phyloP scores from a whole-genome alignment of 2,113 vertebrate species.

The Gorsachius goisagi region DNA sequence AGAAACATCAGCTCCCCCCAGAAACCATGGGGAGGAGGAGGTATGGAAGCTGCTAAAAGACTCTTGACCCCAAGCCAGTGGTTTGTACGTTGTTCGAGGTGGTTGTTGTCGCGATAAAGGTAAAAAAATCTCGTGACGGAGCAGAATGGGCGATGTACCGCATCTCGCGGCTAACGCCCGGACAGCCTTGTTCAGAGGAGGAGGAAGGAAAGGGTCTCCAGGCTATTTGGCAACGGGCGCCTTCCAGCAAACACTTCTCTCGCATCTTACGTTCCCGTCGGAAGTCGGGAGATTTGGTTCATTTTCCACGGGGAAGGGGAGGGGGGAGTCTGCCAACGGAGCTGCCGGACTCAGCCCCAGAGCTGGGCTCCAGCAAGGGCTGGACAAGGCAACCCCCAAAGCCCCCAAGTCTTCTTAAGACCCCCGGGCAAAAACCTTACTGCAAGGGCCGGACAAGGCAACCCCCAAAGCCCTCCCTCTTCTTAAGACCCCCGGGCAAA shows the following conservation, averaged over 20 bases:
- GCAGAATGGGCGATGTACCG: background rate
- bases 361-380: background rate
- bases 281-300: background rate
- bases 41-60: background rate
- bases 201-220: background rate
- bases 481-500: background rate
- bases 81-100: rapidly evolving
- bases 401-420: background rate
- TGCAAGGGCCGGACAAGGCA: no score
- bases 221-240: background rate
- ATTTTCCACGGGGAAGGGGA: background rate
- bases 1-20: background rate
- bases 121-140: background rate
- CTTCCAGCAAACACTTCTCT: background rate
- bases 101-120: background rate
- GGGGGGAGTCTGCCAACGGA: background rate
- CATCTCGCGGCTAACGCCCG: background rate
- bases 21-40: background rate
- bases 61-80: no score
- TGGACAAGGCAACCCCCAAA: rapidly evolving
- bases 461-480: background rate
- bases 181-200: background rate
- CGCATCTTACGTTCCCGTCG: background rate
- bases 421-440: background rate
- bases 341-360: background rate